Evolutionary conservation across 2,113 vertebrate species (phyloP).

Genomic region (Pluvialis apricaria): DNA sequence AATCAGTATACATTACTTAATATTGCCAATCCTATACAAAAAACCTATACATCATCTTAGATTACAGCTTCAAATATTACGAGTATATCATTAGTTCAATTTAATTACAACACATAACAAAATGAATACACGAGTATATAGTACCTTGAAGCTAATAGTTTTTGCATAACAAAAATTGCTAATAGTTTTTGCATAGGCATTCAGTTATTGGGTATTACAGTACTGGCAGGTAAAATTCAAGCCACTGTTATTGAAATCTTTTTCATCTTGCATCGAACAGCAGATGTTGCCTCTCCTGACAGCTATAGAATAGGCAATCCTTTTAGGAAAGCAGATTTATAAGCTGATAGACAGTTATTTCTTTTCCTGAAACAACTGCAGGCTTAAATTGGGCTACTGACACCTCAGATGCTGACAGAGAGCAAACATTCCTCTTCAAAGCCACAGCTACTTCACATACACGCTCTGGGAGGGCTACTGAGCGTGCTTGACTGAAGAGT

Average conservation of each 20-base stretch:
- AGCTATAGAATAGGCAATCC: background rate
- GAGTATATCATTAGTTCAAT: background rate
- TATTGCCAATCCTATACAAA: background rate
- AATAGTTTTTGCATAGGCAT: background rate
- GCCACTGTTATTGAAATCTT: background rate
- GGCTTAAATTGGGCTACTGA: background rate
- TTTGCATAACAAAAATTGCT: too few relatives aligned
- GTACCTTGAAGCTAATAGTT: background rate
- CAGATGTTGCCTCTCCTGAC: background rate
- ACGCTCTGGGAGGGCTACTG: background rate
- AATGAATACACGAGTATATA: background rate
- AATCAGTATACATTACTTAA: background rate
- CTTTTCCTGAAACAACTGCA: background rate
- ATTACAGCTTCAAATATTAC: background rate
- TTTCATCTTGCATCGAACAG: background rate
- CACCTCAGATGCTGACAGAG: background rate
- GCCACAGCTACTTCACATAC: background rate
- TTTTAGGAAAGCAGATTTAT: background rate
- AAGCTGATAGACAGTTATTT: background rate
- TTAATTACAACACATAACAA: background rate
- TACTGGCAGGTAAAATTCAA: background rate
- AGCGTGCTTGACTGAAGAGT: background rate
- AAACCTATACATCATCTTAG: background rate
- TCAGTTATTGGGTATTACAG: background rate
- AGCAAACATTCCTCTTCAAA: background rate